Evolutionary conservation across 2,888 invertebrate genomes (phyloP).

Genomic region (Cheilosia grossa): DNA sequence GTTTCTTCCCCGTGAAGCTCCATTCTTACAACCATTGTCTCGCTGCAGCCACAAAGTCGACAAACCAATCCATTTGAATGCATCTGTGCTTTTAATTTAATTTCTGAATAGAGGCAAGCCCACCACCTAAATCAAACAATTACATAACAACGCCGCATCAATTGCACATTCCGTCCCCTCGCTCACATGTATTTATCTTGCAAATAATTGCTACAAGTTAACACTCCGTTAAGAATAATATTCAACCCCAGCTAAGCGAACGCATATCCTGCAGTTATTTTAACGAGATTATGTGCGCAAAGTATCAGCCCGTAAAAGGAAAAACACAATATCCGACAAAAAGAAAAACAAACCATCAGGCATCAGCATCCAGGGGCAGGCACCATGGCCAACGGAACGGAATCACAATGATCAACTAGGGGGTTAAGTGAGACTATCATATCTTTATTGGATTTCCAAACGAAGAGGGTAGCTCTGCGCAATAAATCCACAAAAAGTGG

Average conservation of each 20-base stretch:
- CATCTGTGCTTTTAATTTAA: not conserved
- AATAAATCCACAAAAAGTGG: conserved; percentile 61
- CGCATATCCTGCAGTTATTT: conserved; percentile 50
- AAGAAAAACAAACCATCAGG: conserved; percentile 32
- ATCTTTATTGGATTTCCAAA: conserved; percentile 64
- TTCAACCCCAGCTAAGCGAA: conserved; percentile 26
- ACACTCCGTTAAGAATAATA: conserved; percentile 47
- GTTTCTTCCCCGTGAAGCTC: no score
- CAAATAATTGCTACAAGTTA: conserved; percentile 42
- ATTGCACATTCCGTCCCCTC: conserved; percentile 26
- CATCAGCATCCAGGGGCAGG: not conserved
- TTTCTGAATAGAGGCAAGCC: not conserved
- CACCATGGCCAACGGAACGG: conserved; percentile 42
- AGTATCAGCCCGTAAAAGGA: conserved; percentile 43
- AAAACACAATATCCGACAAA: conserved; percentile 24
- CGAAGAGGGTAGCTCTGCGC: conserved; percentile 36
- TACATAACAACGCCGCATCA: conserved; percentile 39
- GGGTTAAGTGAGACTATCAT: conserved; percentile 57
- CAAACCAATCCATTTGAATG: not conserved
- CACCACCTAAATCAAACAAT: conserved; percentile 16
- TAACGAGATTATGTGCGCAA: conserved; percentile 33
- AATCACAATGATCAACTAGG: conserved; percentile 54
- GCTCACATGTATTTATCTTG: conserved; percentile 21
- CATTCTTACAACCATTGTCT: not conserved
- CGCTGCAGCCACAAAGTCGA: not conserved